These are phyloP conservation scores for Carcina quercana DNA, from an alignment of 2,888 invertebrate genomes.

Conservation along the genomic window DNA sequence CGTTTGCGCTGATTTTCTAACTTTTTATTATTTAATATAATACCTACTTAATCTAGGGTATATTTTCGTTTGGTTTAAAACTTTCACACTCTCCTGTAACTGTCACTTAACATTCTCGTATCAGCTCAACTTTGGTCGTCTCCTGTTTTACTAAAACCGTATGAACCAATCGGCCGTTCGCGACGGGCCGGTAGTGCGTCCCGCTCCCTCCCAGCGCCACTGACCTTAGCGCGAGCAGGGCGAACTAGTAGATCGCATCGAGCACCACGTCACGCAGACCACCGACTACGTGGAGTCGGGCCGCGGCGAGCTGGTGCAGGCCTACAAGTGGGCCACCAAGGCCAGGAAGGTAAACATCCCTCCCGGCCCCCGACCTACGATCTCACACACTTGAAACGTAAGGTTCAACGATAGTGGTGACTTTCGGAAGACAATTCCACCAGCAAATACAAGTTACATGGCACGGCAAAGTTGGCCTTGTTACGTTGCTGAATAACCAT, in stretches of 20 bases:
- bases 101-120: constrained; percentile 34
- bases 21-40: constrained; percentile 24
- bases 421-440: too few relatives aligned
- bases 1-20: constrained; percentile 10
- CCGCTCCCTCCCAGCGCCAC: constrained; percentile 53
- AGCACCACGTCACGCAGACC: constrained; percentile 92
- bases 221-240: constrained; percentile 80
- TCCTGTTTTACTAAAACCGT: constrained; percentile 42
- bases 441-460: too few relatives aligned
- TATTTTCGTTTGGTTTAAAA: constrained; percentile 19
- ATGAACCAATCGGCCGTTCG: constrained; percentile 66
- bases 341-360: constrained; percentile 84
- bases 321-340: constrained; percentile 88
- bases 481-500: too few relatives aligned
- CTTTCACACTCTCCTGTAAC: constrained; percentile 21
- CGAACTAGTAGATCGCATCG: constrained; percentile 95
- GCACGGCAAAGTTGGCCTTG: too few relatives aligned
- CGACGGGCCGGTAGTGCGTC: constrained; percentile 30
- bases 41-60: constrained; percentile 22
- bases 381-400: too few relatives aligned
- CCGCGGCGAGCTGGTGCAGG: constrained; percentile 84
- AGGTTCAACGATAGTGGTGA: too few relatives aligned
- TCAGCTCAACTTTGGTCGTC: constrained; percentile 42
- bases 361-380: constrained; percentile 6
- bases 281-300: constrained; percentile 89